These are phyloP conservation scores for Cygnus atratus DNA, from an alignment of 2,113 vertebrate species.

Conservation along the genomic window DNA sequence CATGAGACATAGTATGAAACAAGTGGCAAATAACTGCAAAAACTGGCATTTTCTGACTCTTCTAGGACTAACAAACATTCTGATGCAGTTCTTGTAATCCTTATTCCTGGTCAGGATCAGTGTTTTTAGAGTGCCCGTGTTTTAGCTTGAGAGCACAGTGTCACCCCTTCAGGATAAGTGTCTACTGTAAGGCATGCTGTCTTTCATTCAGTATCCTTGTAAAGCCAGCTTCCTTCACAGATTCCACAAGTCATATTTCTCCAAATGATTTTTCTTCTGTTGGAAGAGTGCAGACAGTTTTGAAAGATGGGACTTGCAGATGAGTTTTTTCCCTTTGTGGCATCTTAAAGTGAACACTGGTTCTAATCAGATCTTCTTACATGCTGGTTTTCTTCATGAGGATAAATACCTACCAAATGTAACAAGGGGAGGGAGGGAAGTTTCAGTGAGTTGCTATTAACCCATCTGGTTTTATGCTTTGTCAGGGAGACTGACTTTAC, in stretches of 20 bases:
- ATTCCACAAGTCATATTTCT: conserved; percentile 49
- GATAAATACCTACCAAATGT: neutral
- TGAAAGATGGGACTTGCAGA: neutral
- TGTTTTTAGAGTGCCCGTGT: conserved; percentile 22
- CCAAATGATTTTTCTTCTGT: neutral
- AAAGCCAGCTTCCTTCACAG: neutral
- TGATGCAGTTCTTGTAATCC: conserved; percentile 67
- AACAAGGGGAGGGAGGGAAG: neutral
- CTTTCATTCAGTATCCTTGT: neutral
- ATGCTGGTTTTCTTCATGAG: neutral
- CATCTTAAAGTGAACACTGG: conserved; percentile 26
- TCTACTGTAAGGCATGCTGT: conserved; percentile 48
- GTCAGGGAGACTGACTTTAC: neutral
- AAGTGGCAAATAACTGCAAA: conserved; percentile 81
- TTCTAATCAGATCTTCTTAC: neutral
- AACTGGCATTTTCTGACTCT: conserved; percentile 84
- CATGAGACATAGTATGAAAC: conserved; percentile 85
- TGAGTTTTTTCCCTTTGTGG: neutral
- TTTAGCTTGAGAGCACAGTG: conserved; percentile 1
- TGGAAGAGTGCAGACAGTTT: neutral
- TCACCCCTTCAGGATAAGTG: conserved; percentile 28
- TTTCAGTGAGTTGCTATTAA: neutral
- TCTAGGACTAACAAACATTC: conserved; percentile 85
- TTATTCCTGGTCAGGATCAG: conserved; percentile 23
- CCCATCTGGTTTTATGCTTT: neutral